These are phyloP conservation scores for Cataglyphis cursor DNA, from an alignment of 2,888 invertebrate species.

Conservation along the genomic window DNA sequence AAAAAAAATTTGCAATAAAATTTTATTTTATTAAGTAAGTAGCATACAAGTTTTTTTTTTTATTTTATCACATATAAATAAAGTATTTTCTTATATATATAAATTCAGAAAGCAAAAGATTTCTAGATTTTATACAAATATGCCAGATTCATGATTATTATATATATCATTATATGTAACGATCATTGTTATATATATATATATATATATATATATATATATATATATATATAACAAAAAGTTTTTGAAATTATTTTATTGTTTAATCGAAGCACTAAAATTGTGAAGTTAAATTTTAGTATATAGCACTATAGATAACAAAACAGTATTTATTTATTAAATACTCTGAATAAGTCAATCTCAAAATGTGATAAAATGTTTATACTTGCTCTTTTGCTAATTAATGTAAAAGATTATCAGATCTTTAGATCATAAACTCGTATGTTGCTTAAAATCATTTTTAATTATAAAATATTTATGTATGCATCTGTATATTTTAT, in stretches of 20 bases:
- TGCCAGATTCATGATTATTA: neutral
- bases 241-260: neutral
- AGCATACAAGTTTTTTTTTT: neutral
- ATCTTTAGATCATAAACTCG: neutral
- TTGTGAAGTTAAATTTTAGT: neutral
- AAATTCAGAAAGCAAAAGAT: neutral
- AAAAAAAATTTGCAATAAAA: neutral
- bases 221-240: neutral
- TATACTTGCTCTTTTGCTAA: neutral
- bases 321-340: neutral
- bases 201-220: no score
- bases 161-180: no score
- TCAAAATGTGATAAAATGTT: constrained; percentile 4
- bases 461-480: constrained; percentile 1
- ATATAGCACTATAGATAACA: neutral
- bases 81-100: neutral
- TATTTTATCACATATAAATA: neutral
- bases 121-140: constrained; percentile 23
- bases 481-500: neutral
- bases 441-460: neutral
- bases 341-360: neutral
- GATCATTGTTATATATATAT: neutral
- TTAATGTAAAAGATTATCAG: neutral
- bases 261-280: neutral
- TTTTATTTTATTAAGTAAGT: neutral